A percentile compares a stretch with the other conserved stretches of the same genome.
phyloP scores from a whole-genome alignment of 2,797 vertebrate genomes.

The Rhadinocentrus ornatus region DNA sequence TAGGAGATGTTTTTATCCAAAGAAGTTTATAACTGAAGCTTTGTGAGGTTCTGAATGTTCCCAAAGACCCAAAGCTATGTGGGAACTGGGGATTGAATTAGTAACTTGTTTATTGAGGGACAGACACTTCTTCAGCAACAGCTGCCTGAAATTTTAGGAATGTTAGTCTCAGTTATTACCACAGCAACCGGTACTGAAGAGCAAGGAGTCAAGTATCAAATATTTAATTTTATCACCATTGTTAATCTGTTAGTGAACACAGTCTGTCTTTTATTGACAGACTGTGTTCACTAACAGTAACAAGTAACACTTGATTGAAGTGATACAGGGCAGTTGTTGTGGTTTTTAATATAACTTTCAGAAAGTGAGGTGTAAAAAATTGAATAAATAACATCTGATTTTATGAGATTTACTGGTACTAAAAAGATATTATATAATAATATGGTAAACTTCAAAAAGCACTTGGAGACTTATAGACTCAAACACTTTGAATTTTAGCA shows the following conservation, averaged over 20 bases:
- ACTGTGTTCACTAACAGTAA: too few species aligned
- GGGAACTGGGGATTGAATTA: not conserved
- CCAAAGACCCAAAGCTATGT: not conserved
- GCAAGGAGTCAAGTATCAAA: not conserved
- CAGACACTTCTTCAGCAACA: not conserved
- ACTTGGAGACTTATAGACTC: not conserved
- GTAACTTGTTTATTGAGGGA: not conserved
- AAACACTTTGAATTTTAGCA: too few species aligned
- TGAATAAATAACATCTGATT: not conserved
- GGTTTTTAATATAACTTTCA: not conserved
- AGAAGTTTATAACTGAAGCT: not conserved
- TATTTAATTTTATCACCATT: not conserved
- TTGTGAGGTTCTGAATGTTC: not conserved
- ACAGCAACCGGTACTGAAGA: not conserved
- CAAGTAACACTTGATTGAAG: not conserved
- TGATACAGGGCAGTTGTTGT: not conserved
- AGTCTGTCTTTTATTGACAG: not conserved
- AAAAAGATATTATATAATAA: not conserved
- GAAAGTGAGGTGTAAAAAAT: not conserved
- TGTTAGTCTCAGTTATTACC: not conserved
- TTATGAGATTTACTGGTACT: not conserved
- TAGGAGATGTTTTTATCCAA: not conserved
- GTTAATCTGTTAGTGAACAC: not conserved
- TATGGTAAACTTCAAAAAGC: not conserved
- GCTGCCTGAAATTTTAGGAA: not conserved